Base-by-base conservation (phyloP, 2,888 invertebrate species). In the Timandra comae region DNA sequence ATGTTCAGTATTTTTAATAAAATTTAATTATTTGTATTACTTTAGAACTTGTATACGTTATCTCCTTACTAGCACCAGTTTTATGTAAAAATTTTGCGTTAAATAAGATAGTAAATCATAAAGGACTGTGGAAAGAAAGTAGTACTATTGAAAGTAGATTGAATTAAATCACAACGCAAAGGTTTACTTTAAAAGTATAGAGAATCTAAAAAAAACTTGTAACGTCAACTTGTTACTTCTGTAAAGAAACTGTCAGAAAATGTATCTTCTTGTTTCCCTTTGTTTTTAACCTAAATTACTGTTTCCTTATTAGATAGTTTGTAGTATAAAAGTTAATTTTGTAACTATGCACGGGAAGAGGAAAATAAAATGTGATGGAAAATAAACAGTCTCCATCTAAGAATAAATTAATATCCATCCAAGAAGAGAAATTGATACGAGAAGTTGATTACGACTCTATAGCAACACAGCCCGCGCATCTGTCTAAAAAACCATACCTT, bases 281-380 rank as follows among this genome's bases (percentile, higher is more conserved):
- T 12, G 3, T 9, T 46, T 35, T 43, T 21, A 45, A 35, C 41
- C 47, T 25, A 71, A 75, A 69, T 71, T 72, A 57, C 56, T 56
- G 59, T 65, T 49, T 36, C 41, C 50, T 45, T n/a, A n/a, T n/a
- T n/a, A 47, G 38, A 43, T 30, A 54, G 49, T 47, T 48, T 46
- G 41, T 42, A 52, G 48, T 52, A 56, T 41, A 36, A 47, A 6
- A 41, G 51, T 49, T 16, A 5, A 57, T 56, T 53, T 53, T 45
- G 46, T 61, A 81, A 76, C 60, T 81, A 81, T 84, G 79, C 70
- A 72, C 56, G 67, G 66, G 46, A 75, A 63, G 64, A 77, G 63
- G 55, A 77, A 68, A 79, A 69, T 76, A 74, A 72, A 69, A 78
- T 81, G 84, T 82, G 66, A 85, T 85, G 84, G 84, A 82, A 80